Percentiles rank a stretch among this genome's conserved stretches.
phyloP scores from a whole-genome alignment of 2,888 invertebrate species.

The Cantharis nigra region DNA sequence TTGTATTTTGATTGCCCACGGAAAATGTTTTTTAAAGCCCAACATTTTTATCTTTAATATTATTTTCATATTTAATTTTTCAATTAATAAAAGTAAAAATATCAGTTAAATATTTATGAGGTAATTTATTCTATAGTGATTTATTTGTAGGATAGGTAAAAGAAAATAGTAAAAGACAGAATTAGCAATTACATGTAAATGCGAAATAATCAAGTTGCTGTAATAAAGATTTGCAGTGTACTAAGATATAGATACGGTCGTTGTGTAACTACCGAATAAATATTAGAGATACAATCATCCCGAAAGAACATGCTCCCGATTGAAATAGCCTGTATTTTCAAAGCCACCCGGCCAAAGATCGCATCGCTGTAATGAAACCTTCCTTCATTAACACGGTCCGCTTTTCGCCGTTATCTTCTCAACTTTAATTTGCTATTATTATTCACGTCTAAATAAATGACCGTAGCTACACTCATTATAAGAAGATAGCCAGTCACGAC shows the following conservation, averaged over 20 bases:
- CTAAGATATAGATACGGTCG: slow-evolving; percentile 52
- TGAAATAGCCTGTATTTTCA: slow-evolving; percentile 49
- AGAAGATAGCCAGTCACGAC: slow-evolving; percentile 41
- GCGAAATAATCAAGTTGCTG: slow-evolving; percentile 55
- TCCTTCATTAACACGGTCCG: slow-evolving; percentile 43
- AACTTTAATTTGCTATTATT: slow-evolving; percentile 47
- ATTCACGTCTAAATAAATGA: slow-evolving; percentile 46
- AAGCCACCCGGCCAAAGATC: slow-evolving; percentile 43
- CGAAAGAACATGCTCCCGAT: slow-evolving; percentile 54
- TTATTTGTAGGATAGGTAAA: not conserved
- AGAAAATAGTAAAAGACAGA: not conserved
- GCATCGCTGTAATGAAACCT: slow-evolving; percentile 43
- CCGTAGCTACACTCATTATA: slow-evolving; percentile 40
- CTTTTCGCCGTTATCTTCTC: slow-evolving; percentile 40
- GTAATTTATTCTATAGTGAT: too few relatives aligned
- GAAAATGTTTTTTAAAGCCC: not conserved
- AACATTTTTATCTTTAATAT: not conserved
- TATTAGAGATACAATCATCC: slow-evolving; percentile 54
- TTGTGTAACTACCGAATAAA: slow-evolving; percentile 56
- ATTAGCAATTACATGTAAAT: slow-evolving; percentile 53
- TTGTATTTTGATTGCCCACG: slow-evolving; percentile 18
- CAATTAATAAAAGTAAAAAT: not conserved
- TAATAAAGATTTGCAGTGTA: slow-evolving; percentile 44
- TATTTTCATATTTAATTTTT: not conserved
- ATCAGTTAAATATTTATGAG: too few relatives aligned